Evolutionary conservation across 2,797 vertebrate species (phyloP), one percentile per base, ranked within the genome.

Genomic region (Amniataba percoides): DNA sequence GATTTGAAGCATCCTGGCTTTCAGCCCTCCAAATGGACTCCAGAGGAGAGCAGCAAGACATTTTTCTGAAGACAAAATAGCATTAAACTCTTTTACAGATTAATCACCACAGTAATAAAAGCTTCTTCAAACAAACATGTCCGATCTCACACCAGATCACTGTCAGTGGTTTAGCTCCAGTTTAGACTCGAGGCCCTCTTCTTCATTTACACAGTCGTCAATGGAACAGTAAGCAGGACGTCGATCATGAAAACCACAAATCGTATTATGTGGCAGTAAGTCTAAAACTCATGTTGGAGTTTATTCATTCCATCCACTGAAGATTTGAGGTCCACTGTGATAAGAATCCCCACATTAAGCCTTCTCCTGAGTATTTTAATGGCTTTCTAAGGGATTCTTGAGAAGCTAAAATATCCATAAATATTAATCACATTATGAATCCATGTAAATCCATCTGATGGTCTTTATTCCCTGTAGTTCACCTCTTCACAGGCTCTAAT

Each of bases 1-100:
- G 49, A 57, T 48, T 45, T 52, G 36, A 71, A 18, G 36, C 11
- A 7, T 27, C 63, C 76, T 67, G 63, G 31, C 56, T 1, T 52
- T 68, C 9, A 51, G 19, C 12, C 23, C 27, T 48, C 25, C 3
- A 43, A 11, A 62, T 53, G 45, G 23, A 70, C 55, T 31, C 10
- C 13, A 34, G 9, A 52, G 5, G 21, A 7, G 64, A 71, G 16
- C 53, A 58, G 36, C 3, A 5, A 27, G 0, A 0, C 7, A 0
- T 57, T 67, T 31, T 57, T 40, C 18, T 63, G 9, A 71, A 18
- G 45, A 72, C 55, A 51, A 25, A 62, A 46, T 10, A 5, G 4
- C 40, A n/a, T n/a, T 52, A 52, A 48, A 45, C 45, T 40, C 6
- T 11, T 34, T 31, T 19, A 18, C 15, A 4, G 12, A 61, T 60